These are phyloP conservation scores for Hypena proboscidalis DNA, from an alignment of 2,888 invertebrate species.

Conservation along the genomic window DNA sequence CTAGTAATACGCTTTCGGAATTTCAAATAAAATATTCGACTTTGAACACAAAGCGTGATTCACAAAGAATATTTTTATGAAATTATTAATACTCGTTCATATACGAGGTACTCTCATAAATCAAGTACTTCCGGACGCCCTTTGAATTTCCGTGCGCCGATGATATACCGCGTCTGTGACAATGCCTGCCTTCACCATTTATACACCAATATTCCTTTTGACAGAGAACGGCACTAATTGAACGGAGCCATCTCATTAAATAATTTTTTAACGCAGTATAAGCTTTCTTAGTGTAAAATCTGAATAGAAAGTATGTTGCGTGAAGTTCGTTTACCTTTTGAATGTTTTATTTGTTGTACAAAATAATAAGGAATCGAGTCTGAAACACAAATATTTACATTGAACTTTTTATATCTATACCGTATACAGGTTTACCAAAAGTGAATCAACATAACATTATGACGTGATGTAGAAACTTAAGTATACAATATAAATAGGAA, in stretches of 20 bases:
- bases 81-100: slow-evolving; percentile 76
- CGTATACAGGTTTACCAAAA: no score
- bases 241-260: slow-evolving; percentile 42
- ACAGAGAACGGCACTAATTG: slow-evolving; percentile 69
- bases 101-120: slow-evolving; percentile 73
- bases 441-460: no score
- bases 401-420: no score
- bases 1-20: neutral
- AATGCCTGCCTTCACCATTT: slow-evolving; percentile 72
- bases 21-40: slow-evolving; percentile 28
- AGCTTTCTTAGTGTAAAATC: neutral
- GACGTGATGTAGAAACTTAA: no score
- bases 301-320: neutral
- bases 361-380: no score
- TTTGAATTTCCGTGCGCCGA: slow-evolving; percentile 75
- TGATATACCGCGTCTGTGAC: slow-evolving; percentile 77
- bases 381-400: no score
- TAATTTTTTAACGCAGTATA: slow-evolving; percentile 23
- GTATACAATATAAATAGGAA: no score
- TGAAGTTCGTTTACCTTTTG: no score
- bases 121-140: slow-evolving; percentile 79
- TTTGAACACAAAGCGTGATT: slow-evolving; percentile 44
- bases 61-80: slow-evolving; percentile 78
- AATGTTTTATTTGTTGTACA: no score
- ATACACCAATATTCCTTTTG: slow-evolving; percentile 74